Conservation (phyloP, 2,888 invertebrate genomes). For the Cheilosia scutellata region DNA sequence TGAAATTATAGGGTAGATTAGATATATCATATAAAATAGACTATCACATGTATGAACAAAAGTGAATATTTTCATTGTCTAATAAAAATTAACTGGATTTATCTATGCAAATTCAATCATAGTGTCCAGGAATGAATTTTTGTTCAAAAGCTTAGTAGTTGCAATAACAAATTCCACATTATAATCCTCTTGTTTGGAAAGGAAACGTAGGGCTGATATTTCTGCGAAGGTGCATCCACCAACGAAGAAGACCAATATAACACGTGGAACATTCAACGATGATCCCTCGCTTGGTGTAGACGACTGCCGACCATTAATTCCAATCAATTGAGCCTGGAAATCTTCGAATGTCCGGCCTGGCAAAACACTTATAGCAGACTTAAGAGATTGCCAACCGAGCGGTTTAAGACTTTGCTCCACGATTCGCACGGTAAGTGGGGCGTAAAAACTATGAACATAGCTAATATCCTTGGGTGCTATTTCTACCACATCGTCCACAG, state of each 20-base stretch:
- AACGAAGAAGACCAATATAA: conserved; percentile 96
- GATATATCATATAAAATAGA: not conserved
- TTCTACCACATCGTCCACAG: conserved; percentile 95
- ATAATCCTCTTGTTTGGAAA: conserved; percentile 91
- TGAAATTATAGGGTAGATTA: not conserved
- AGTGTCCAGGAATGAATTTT: conserved; percentile 92
- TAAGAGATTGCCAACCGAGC: conserved; percentile 90
- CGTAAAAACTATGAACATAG: conserved; percentile 96
- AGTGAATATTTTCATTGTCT: not conserved
- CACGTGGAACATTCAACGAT: conserved; percentile 83
- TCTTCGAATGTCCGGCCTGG: conserved; percentile 90
- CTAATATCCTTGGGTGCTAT: conserved; percentile 93
- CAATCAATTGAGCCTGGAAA: conserved; percentile 86
- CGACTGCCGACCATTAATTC: conserved; percentile 86
- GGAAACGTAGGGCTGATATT: conserved; percentile 90
- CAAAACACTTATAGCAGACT: conserved; percentile 92
- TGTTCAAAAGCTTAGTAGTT: conserved; percentile 96
- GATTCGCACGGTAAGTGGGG: conserved; percentile 95
- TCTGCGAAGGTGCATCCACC: conserved; percentile 99
- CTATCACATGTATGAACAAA: conserved; percentile 12
- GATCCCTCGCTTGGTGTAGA: conserved; percentile 87
- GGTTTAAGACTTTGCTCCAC: conserved; percentile 92
- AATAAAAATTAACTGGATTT: not conserved
- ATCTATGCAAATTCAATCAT: conserved; percentile 84
- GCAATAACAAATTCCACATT: conserved; percentile 95